Base-by-base conservation (phyloP, 2,797 vertebrate genomes). In the Tympanoctomys barrerae region DNA sequence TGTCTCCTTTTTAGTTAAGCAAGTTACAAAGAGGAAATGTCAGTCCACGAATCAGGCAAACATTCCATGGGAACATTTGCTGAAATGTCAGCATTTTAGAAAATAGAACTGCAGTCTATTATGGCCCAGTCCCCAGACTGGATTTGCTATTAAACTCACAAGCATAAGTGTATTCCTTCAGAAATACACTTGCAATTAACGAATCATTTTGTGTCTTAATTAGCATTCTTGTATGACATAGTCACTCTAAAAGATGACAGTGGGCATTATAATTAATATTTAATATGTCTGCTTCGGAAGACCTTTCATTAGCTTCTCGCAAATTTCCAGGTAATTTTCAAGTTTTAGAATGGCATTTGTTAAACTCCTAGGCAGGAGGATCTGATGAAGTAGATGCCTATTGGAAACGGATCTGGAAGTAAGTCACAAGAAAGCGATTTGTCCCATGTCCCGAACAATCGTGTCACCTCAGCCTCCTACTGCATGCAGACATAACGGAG, bases 191-290 rank as follows among this genome's bases (percentile, higher is more conserved):
- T 82, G 97, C 95, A 96, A 96, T 98, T 98, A 98, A 98, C 98
- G 98, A 98, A 98, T 96, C 98, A 97, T 94, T 71, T 94, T 91
- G 54, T 96, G 91, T 98, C 97, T 99, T 99, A 98, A 99, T 99
- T 99, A 98, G 90, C 98, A 97, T 97, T 97, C 98, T 97, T 97
- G 97, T 95, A 97, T 99, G 99, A 99, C 98, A 99, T 98, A 98
- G 98, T 97, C 95, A 95, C 97, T 98, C 78, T 95, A 95, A 97
- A 98, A 98, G 97, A 99, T 97, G 98, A 96, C 98, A 98, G 98
- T 99, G 98, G 98, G 98, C 86, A 98, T 96, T 99, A 98, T 94
- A 97, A 97, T 98, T 98, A 98, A 98, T 99, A 98, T 98, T 97
- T 91, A 94, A 83, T 82, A 66, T 94, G 92, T 96, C 87, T 98